Evolutionary conservation across 2,113 vertebrate genomes (phyloP), one percentile per base, ranked within the genome.

Genomic region (Odocoileus virginianus): DNA sequence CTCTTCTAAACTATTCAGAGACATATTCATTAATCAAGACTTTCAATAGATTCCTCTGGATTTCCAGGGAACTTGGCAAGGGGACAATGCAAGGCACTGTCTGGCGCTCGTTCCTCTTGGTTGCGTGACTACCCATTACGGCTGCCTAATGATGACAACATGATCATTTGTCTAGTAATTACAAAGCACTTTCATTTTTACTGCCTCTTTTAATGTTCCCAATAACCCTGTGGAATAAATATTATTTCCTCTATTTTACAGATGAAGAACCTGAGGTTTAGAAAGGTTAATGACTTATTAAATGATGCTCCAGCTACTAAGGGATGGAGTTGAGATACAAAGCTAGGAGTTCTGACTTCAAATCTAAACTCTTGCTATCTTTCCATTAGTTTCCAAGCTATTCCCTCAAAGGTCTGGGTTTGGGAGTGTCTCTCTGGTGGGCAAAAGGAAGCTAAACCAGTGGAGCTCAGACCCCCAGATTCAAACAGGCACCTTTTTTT

Each of bases 171-270:
- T 94, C 91, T 47, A 52, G 85, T 83, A 92, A 97, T 96, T 96
- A 97, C 36, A 95, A 89, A 76, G 92, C 88, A 54, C 78, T 96
- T 85, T 87, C 27, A 43, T 89, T 91, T 71, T 94, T 83, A 91
- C 45, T 71, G 95, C 43, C 71, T 92, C 30, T 40, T 60, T 95
- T 87, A 84, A 83, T 81, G 95, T 82, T 94, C 50, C 81, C 74
- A 78, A 52, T 90, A 88, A 91, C 55, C 36, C 45, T 15, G 21
- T 64, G 87, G 78, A 96, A 82, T 96, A 92, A 92, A 94, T 91
- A 96, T 92, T 79, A 96, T 88, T 90, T 95, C 55, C 40, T 15
- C 33, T 81, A 30, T 94, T 95, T 95, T 60, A 81, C 43, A 94
- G 79, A 89, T 40, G 78, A 95, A 94, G 79, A 93, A 36, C 60